These are phyloP conservation scores for Galagoides demidoff DNA, from an alignment of 2,797 vertebrate genomes.

Conservation along the genomic window DNA sequence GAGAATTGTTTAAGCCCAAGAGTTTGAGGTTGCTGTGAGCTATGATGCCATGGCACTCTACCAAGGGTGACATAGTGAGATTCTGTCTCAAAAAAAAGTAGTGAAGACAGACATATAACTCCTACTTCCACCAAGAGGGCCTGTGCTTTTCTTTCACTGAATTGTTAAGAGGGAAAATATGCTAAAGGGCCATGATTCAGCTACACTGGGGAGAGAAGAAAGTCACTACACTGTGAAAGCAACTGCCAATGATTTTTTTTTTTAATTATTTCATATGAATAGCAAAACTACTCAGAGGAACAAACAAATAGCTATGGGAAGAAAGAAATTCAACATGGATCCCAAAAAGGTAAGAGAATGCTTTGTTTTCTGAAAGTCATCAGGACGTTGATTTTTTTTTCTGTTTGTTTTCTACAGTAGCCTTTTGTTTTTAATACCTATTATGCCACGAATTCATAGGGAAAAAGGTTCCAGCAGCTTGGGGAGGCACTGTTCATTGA, in stretches of 20 bases:
- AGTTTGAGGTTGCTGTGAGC: too few species aligned
- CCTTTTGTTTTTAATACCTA: too few species aligned
- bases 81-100: neutral
- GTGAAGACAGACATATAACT: rapidly evolving
- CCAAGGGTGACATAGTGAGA: too few species aligned
- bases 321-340: constrained; percentile 99
- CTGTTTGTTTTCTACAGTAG: too few species aligned
- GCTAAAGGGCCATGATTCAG: neutral
- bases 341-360: constrained; percentile 93
- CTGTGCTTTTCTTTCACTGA: too few species aligned
- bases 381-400: too few species aligned
- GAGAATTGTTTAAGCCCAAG: too few species aligned
- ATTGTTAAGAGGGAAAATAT: neutral
- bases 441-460: too few species aligned
- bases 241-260: constrained; percentile 22
- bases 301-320: constrained; percentile 98
- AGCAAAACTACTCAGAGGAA: constrained; percentile 99
- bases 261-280: constrained; percentile 1
- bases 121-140: neutral
- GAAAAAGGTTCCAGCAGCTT: too few species aligned
- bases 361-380: neutral
- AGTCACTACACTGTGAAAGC: neutral
- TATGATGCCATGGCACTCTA: too few species aligned
- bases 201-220: neutral
- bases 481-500: too few species aligned